Percentiles rank a stretch among this genome's conserved stretches.
These are phyloP conservation scores for Stenolophus ochropezus DNA, from an alignment of 2,888 invertebrate species.

Conservation along the genomic window DNA sequence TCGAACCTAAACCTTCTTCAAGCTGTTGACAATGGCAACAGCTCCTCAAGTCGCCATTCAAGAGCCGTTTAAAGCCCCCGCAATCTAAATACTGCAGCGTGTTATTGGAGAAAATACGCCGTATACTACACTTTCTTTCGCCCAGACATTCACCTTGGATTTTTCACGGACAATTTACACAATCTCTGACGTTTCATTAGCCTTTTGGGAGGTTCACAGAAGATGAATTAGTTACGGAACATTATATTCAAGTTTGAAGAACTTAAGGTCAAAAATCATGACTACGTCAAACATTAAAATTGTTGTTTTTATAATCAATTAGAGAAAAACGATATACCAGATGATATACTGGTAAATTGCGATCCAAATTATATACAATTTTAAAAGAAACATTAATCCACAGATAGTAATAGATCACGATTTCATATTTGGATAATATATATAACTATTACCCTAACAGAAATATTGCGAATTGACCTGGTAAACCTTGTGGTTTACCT, in stretches of 20 bases:
- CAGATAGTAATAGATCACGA: too few species aligned
- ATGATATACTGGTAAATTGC: too few species aligned
- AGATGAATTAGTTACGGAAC: constrained; percentile 17
- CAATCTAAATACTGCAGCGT: constrained; percentile 39
- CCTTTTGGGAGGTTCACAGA: neutral
- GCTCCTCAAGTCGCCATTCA: constrained; percentile 27
- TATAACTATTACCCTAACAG: too few species aligned
- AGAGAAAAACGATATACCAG: too few species aligned
- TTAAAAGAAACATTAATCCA: too few species aligned
- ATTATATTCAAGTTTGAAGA: constrained; percentile 28
- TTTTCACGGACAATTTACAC: constrained; percentile 31
- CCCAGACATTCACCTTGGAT: neutral
- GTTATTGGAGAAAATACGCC: constrained; percentile 45
- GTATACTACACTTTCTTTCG: neutral
- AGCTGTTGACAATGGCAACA: constrained; percentile 42
- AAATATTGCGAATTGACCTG: too few species aligned
- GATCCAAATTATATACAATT: too few species aligned
- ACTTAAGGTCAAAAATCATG: constrained; percentile 33
- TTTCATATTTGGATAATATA: too few species aligned
- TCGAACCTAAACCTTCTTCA: constrained; percentile 47
- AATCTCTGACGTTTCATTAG: neutral
- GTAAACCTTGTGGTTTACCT: too few species aligned
- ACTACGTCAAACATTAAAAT: neutral
- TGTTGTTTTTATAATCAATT: neutral
- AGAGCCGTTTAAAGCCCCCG: constrained; percentile 21